phyloP scores from a whole-genome alignment of 2,113 vertebrate genomes.

The Ageneiosus marmoratus region DNA sequence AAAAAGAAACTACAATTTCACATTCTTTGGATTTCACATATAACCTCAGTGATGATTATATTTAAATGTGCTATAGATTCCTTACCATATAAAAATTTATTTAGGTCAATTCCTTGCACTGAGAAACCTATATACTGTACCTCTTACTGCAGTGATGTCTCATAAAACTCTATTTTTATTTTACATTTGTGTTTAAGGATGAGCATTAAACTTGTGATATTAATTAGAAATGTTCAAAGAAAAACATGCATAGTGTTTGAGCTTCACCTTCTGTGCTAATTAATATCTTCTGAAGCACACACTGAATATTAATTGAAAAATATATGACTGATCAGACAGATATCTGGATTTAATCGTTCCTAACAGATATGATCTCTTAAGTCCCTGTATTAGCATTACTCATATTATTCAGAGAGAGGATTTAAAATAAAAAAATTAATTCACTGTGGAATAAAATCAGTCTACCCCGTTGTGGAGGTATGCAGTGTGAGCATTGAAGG shows the following conservation, averaged over 20 bases:
- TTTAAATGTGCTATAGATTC: background rate
- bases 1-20: background rate
- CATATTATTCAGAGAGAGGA: background rate
- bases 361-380: constrained; percentile 12
- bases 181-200: background rate
- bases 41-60: background rate
- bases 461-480: background rate
- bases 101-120: background rate
- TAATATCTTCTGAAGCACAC: background rate
- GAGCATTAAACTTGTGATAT: background rate
- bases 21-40: background rate
- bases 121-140: background rate
- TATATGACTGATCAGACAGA: background rate
- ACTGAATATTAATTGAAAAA: constrained; percentile 15
- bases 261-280: background rate
- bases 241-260: background rate
- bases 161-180: background rate
- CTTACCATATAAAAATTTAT: background rate
- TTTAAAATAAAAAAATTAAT: background rate
- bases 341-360: constrained; percentile 3
- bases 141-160: background rate
- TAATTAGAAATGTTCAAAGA: background rate
- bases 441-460: background rate
- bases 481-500: background rate
- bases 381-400: background rate